Conservation (phyloP, 2,888 invertebrate species). For the Dynastes hyllus region DNA sequence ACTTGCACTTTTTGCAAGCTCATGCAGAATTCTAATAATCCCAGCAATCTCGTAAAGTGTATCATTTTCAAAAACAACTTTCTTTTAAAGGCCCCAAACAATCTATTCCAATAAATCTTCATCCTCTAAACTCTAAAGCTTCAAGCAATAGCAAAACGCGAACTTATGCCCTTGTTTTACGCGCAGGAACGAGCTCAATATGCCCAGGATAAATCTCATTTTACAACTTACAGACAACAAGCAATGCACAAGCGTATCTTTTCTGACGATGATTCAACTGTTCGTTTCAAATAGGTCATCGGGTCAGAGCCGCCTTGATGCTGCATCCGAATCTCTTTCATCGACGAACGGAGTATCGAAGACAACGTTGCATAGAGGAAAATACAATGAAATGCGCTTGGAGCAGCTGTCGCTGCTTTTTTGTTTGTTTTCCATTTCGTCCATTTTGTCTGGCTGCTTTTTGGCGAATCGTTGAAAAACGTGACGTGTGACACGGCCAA, state of each 20-base stretch:
- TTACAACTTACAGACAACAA: background rate
- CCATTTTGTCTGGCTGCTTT: background rate
- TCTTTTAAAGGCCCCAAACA: too few relatives aligned
- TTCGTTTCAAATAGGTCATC: background rate
- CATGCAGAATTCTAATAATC: too few relatives aligned
- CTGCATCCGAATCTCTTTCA: slow-evolving; percentile 12
- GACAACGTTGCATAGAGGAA: background rate
- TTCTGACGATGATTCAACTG: background rate
- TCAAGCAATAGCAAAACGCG: too few relatives aligned
- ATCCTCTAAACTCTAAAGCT: too few relatives aligned
- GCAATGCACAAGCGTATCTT: background rate
- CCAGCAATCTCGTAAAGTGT: too few relatives aligned
- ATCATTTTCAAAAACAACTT: too few relatives aligned
- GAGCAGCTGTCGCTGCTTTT: background rate
- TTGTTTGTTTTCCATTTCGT: background rate
- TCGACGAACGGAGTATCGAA: background rate
- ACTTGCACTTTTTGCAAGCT: too few relatives aligned
- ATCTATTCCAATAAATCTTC: too few relatives aligned
- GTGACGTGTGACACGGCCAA: too few relatives aligned
- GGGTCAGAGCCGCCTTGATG: background rate
- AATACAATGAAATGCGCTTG: background rate
- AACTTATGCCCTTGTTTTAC: too few relatives aligned
- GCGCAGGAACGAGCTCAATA: too few relatives aligned
- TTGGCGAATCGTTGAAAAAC: background rate
- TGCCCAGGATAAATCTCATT: background rate